These are phyloP conservation scores for Cyprinella venusta DNA, from an alignment of 2,797 vertebrate species.

Conservation along the genomic window DNA sequence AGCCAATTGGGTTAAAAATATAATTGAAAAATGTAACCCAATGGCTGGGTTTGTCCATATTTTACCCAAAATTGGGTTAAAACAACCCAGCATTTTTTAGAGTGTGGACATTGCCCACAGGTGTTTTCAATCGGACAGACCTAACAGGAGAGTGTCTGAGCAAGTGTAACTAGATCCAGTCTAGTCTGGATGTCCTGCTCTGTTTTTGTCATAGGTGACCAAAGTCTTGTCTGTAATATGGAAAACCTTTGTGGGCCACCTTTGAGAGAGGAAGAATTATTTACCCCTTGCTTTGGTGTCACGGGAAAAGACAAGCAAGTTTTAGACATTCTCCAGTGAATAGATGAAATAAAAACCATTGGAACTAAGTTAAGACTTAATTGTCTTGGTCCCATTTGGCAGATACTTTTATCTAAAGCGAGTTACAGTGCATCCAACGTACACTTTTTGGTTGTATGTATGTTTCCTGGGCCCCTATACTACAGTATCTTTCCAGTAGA, in stretches of 20 bases:
- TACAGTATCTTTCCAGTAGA: neutral
- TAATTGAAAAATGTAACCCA: too few species aligned
- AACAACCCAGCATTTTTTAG: too few species aligned
- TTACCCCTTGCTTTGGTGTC: neutral
- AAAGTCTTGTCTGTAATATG: neutral
- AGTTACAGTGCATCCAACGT: neutral
- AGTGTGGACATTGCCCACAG: neutral
- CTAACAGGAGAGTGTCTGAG: slow-evolving; percentile 14
- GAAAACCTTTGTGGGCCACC: slow-evolving; percentile 3
- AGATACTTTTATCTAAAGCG: neutral
- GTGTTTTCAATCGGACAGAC: neutral
- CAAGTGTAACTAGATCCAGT: slow-evolving; percentile 23
- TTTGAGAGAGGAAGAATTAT: neutral
- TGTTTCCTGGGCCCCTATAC: neutral
- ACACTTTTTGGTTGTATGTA: neutral
- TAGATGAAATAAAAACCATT: neutral
- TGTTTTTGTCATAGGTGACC: slow-evolving; percentile 35
- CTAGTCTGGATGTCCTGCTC: slow-evolving; percentile 30
- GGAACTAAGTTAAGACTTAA: neutral
- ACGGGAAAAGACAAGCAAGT: neutral
- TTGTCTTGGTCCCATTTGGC: neutral
- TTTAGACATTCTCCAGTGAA: slow-evolving; percentile 21
- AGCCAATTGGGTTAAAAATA: too few species aligned
- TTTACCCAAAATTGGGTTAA: too few species aligned
- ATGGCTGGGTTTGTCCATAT: too few species aligned